Evolutionary conservation across 2,113 vertebrate genomes (phyloP).

Genomic region (Morone chrysops): DNA sequence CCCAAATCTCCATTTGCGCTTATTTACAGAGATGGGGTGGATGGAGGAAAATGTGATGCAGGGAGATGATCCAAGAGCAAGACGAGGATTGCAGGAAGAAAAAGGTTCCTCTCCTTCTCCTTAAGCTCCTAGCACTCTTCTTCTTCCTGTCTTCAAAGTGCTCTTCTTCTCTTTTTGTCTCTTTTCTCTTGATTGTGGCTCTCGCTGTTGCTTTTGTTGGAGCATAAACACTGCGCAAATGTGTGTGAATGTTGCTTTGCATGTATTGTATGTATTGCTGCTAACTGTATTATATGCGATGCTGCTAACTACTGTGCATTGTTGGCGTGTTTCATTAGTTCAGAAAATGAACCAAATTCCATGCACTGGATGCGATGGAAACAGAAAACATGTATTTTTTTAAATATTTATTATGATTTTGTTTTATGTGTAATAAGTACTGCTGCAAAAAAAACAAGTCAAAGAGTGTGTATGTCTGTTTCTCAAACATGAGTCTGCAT

Average conservation of each 20-base stretch:
- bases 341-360: constrained; percentile 26
- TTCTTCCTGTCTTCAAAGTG: constrained; percentile 54
- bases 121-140: neutral
- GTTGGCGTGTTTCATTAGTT: constrained; percentile 18
- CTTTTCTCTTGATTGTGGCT: constrained; percentile 72
- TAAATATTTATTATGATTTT: neutral
- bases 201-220: constrained; percentile 59
- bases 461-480: constrained; percentile 22
- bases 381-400: constrained; percentile 34
- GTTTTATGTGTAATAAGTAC: constrained; percentile 35
- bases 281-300: constrained; percentile 16
- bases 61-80: constrained; percentile 33
- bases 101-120: constrained; percentile 12
- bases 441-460: constrained; percentile 41
- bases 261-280: constrained; percentile 65
- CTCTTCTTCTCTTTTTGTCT: constrained; percentile 62
- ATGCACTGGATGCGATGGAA: constrained; percentile 48
- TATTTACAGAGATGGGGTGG: constrained; percentile 71
- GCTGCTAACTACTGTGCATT: constrained; percentile 42
- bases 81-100: constrained; percentile 25
- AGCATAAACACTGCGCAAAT: constrained; percentile 24
- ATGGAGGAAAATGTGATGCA: constrained; percentile 25
- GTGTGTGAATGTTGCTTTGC: constrained; percentile 10
- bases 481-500: constrained; percentile 97
- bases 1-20: constrained; percentile 46